phyloP scores from a whole-genome alignment of 1,140 invertebrate species.

The Drosophila arizonae region DNA sequence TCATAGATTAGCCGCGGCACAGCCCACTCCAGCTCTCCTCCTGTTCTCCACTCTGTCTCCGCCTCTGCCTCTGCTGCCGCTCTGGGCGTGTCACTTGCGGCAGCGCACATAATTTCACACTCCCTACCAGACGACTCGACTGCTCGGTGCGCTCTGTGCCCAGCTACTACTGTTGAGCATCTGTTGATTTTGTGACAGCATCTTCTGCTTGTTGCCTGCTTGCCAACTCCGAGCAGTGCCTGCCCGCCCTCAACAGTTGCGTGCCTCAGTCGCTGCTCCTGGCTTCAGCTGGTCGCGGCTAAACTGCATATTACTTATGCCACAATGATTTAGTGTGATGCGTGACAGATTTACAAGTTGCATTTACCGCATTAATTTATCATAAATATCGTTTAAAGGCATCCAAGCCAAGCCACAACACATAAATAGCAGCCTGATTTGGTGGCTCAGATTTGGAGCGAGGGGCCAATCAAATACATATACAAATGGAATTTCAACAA shows the following conservation, averaged over 20 bases:
- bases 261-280: slow-evolving; percentile 15
- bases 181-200: slow-evolving; percentile 61
- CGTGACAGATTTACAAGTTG: slow-evolving; percentile 81
- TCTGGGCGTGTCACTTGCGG: slow-evolving; percentile 45
- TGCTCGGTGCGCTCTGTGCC: neutral
- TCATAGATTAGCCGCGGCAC: slow-evolving; percentile 74
- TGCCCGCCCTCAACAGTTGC: slow-evolving; percentile 8
- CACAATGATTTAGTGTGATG: slow-evolving; percentile 75
- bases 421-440: slow-evolving; percentile 16
- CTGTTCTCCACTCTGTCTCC: no score
- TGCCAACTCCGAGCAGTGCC: slow-evolving; percentile 7
- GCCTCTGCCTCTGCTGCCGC: neutral
- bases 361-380: slow-evolving; percentile 76
- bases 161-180: slow-evolving; percentile 50
- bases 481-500: neutral
- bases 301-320: slow-evolving; percentile 78
- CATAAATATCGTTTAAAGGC: slow-evolving; percentile 55
- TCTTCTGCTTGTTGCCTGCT: slow-evolving; percentile 14
- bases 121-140: slow-evolving; percentile 26
- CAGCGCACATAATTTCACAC: slow-evolving; percentile 72
- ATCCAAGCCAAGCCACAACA: neutral
- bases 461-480: slow-evolving; percentile 1
- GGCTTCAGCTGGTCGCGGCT: slow-evolving; percentile 36
- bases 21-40: slow-evolving; percentile 29
- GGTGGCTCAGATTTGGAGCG: slow-evolving; percentile 2